Base-by-base conservation (phyloP, 2,797 vertebrate genomes). In the Pelodytes ibericus region DNA sequence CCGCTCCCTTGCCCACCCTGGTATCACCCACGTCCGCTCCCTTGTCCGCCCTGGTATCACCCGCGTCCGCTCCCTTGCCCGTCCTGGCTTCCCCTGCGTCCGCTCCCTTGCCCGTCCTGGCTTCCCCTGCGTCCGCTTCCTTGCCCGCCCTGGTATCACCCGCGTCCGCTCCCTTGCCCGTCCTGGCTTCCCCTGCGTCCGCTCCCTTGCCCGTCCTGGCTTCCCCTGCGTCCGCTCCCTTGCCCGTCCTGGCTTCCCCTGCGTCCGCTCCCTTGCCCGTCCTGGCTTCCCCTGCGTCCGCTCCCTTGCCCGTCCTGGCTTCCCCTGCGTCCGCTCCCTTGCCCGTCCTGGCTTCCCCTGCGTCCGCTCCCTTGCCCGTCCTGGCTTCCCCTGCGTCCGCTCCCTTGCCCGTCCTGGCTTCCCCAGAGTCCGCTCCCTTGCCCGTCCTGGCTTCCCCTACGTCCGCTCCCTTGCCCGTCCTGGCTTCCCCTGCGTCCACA, bases 1-100 rank as follows among this genome's bases (percentile, higher is more conserved):
- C 66, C 3, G 25, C 72, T 11, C 62, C 63, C 15, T 18, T 71
- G 16, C 41, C 39, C 4, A 22, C 59, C 10, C 8, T 57, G 16
- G 44, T 49, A 1, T 33, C 80, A 2, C 4, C 22, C 3, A 81
- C 84, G 20, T 80, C 86, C 0, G 77, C 85, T 26, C 72, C 84
- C 65, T 64, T 86, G 68, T 74, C 85, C 39, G 81, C 84, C 69
- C 83, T 84, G 51, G 80, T 84, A 4, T 8, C 30, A 10, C 24
- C 39, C 47, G 36, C 22, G 15, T 26, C 5, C 22, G 82, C 84
- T 2, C 30, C 63, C 20, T 39, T 65, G 24, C 22, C 67, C 29
- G 10, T 47, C 7, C 13, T 58, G 13, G 18, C 30, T n/a, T 27
- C 51, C 9, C 2, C 13, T 53, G 26, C 18, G 15, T 51, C 66